A percentile compares a stretch with the other conserved stretches of the same genome.
Evolutionary conservation across 53 echinoderm and acorn worm species (phyloP).

Genomic region (Antedon mediterranea): DNA sequence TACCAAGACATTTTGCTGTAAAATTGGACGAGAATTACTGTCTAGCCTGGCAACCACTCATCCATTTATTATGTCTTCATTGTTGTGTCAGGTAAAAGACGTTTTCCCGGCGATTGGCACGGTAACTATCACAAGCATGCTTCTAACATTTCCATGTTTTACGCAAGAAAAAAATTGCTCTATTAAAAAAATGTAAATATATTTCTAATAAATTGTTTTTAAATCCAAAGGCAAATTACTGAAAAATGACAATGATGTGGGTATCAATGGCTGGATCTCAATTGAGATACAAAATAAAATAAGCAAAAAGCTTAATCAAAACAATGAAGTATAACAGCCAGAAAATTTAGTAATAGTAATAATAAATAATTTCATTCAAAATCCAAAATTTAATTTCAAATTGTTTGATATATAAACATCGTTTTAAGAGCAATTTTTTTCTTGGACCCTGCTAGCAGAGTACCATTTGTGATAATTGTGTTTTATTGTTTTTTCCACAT

Average conservation of each 20-base stretch:
- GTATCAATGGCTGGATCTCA: too few relatives aligned
- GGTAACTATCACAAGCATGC: conserved; percentile 12
- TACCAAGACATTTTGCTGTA: conserved; percentile 65
- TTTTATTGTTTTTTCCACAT: neutral
- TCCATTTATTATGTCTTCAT: conserved; percentile 74
- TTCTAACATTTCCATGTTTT: neutral
- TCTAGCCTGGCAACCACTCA: conserved; percentile 60
- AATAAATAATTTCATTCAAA: too few relatives aligned
- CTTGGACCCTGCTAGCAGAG: neutral
- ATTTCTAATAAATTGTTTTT: neutral
- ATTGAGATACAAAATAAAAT: too few relatives aligned
- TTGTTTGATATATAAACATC: too few relatives aligned
- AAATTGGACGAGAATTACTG: conserved; percentile 80
- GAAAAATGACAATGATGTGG: too few relatives aligned
- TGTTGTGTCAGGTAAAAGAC: conserved; percentile 28
- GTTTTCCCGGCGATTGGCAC: conserved; percentile 18
- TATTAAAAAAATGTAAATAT: neutral
- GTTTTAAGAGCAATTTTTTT: neutral
- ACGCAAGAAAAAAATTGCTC: neutral
- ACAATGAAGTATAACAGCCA: too few relatives aligned
- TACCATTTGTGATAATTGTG: neutral
- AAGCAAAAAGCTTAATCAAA: too few relatives aligned
- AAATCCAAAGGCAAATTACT: too few relatives aligned
- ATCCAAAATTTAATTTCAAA: too few relatives aligned
- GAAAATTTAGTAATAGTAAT: too few relatives aligned